These are phyloP conservation scores for Trachurus trachurus DNA, from an alignment of 2,797 vertebrate species.

Conservation along the genomic window DNA sequence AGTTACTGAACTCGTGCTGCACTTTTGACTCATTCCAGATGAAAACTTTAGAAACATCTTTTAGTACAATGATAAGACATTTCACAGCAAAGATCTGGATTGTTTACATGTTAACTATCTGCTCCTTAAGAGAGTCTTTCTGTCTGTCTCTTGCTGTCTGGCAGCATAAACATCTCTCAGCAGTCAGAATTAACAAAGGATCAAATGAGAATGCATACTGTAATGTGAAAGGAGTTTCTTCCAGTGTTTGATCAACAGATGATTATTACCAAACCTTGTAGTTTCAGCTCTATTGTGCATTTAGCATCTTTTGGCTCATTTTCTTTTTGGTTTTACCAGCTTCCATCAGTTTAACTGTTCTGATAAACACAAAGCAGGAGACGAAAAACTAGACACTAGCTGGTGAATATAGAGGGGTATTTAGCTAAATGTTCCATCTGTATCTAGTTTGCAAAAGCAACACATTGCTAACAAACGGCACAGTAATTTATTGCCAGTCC, in stretches of 20 bases:
- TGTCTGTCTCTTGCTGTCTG: neutral
- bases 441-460: too few relatives aligned
- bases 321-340: neutral
- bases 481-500: neutral
- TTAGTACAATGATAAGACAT: neutral
- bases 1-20: constrained; percentile 7
- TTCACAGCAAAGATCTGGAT: neutral
- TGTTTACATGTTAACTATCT: neutral
- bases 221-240: too few relatives aligned
- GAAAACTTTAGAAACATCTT: constrained; percentile 14
- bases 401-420: neutral
- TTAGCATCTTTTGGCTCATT: neutral
- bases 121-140: neutral
- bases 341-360: neutral
- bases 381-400: too few relatives aligned
- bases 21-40: constrained; percentile 2
- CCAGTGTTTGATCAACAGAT: neutral
- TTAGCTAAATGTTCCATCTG: too few relatives aligned
- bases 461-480: neutral
- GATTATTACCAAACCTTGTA: neutral
- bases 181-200: too few relatives aligned
- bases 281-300: neutral
- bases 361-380: too few relatives aligned
- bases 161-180: too few relatives aligned
- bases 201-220: too few relatives aligned